Percentiles rank a stretch among this genome's conserved stretches.
Evolutionary conservation across 2,888 invertebrate genomes (phyloP).

Genomic region (Calameuta pallipes): DNA sequence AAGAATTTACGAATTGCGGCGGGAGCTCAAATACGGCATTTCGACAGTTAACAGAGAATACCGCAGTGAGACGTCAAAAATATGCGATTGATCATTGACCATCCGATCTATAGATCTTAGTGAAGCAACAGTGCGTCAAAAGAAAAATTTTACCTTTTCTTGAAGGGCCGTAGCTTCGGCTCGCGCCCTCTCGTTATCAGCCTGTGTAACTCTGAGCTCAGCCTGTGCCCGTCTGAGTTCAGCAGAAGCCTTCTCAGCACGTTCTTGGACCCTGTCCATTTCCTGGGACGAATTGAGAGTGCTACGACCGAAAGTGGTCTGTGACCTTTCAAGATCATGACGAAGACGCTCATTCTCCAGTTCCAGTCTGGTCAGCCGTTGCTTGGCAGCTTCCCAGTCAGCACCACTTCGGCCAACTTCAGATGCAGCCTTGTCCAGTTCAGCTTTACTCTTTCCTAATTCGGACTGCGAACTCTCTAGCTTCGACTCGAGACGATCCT

Average conservation of each 20-base stretch:
- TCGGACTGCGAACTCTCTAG: slow-evolving; percentile 93
- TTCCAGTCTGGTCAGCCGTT: slow-evolving; percentile 85
- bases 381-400: slow-evolving; percentile 89
- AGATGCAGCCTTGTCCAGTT: slow-evolving; percentile 89
- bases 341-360: slow-evolving; percentile 90
- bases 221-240: slow-evolving; percentile 90
- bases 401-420: slow-evolving; percentile 90
- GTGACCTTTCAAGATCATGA: slow-evolving; percentile 86
- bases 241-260: slow-evolving; percentile 85
- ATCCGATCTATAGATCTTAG: too few relatives aligned
- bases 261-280: slow-evolving; percentile 83
- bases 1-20: too few relatives aligned
- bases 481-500: slow-evolving; percentile 90
- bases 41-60: too few relatives aligned
- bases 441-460: slow-evolving; percentile 93
- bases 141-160: slow-evolving; percentile 75
- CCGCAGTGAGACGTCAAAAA: too few relatives aligned
- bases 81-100: too few relatives aligned
- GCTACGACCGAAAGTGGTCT: slow-evolving; percentile 85
- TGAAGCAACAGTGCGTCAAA: not conserved
- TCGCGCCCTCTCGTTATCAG: slow-evolving; percentile 88
- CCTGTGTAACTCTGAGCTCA: slow-evolving; percentile 90
- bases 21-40: too few relatives aligned
- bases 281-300: slow-evolving; percentile 86
- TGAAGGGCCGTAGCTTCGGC: slow-evolving; percentile 86